A percentile compares a stretch with the other conserved stretches of the same genome.
phyloP scores from a whole-genome alignment of 2,888 invertebrate genomes.

The Calephelis perditalis region DNA sequence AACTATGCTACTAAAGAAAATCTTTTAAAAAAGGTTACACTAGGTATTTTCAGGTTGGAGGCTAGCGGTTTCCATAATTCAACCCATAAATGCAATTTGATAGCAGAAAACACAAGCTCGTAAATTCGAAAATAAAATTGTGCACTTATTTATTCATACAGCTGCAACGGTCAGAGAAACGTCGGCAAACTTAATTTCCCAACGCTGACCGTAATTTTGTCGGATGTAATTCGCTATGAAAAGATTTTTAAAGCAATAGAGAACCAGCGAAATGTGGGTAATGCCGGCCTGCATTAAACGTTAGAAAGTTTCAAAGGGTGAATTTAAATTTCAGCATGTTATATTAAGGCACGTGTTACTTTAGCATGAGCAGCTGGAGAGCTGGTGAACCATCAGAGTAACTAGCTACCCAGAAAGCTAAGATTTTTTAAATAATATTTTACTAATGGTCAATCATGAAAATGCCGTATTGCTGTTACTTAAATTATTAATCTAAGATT shows the following conservation, averaged over 20 bases:
- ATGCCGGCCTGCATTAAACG: slow-evolving; percentile 1
- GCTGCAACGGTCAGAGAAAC: slow-evolving; percentile 12
- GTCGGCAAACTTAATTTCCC: slow-evolving; percentile 14
- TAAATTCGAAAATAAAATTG: slow-evolving; percentile 14
- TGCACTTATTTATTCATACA: slow-evolving; percentile 16
- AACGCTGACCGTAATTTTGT: slow-evolving; percentile 16
- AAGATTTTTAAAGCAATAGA: slow-evolving; percentile 17
- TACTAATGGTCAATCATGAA: too few species aligned
- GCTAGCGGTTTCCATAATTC: slow-evolving; percentile 4
- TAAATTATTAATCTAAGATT: too few species aligned
- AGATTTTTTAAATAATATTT: too few species aligned
- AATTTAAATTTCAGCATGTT: slow-evolving; percentile 11
- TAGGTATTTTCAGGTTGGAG: neutral
- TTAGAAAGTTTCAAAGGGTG: slow-evolving; percentile 7
- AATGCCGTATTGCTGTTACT: too few species aligned
- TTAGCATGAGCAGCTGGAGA: neutral
- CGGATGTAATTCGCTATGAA: slow-evolving; percentile 20
- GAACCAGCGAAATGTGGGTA: slow-evolving; percentile 8
- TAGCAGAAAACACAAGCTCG: slow-evolving; percentile 11
- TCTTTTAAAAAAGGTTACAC: neutral
- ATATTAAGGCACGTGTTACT: slow-evolving; percentile 2
- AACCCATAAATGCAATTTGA: slow-evolving; percentile 13
- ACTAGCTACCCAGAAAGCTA: too few species aligned
- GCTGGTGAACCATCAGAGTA: too few species aligned
- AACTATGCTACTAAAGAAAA: too few species aligned